Evolutionary conservation across 2,113 vertebrate species (phyloP), one percentile per base, ranked within the genome.

Genomic region (Leiothrix lutea): DNA sequence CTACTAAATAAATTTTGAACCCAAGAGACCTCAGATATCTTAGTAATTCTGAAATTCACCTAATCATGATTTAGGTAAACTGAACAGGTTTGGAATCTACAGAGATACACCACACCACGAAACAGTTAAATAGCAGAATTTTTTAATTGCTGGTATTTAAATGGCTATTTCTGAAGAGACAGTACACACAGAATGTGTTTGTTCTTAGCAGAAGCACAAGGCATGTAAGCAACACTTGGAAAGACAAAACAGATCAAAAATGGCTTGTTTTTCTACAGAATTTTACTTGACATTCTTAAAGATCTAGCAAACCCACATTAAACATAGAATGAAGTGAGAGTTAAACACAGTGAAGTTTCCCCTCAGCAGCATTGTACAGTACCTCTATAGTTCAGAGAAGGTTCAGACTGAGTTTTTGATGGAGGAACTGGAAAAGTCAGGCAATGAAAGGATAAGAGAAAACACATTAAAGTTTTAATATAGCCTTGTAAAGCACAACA

Each of bases 401-500:
- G 98, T 81, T 99, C 98, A 77, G 99, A 99, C 93, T 98, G 98
- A 94, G 98, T 98, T 99, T 99, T 99, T 98, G 98, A 98, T 97
- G 98, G 99, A 95, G 98, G 98, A 98, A 98, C 99, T 99, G 98
- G 82, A 99, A 98, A 98, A 97, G 58, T 91, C 93, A 96, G 80
- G 88, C 36, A 93, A 91, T 14, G 65, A 95, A 95, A 97, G 56
- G 85, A 85, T 95, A 96, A 98, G 60, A 90, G 57, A 91, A 66
- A 75, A 85, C 29, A 93, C 9, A 94, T 95, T 92, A 84, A 65
- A 84, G 15, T 80, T 84, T 29, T 26, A 69, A 56, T 86, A 77
- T n/a, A 64, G 61, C 42, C 22, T 28, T 2, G 1, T 58, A 91
- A 62, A 19, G 35, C 36, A 44, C 18, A 47, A 36, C 35, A 72